Base-by-base conservation (phyloP, 2,113 vertebrate species). In the Indicator maculatus region DNA sequence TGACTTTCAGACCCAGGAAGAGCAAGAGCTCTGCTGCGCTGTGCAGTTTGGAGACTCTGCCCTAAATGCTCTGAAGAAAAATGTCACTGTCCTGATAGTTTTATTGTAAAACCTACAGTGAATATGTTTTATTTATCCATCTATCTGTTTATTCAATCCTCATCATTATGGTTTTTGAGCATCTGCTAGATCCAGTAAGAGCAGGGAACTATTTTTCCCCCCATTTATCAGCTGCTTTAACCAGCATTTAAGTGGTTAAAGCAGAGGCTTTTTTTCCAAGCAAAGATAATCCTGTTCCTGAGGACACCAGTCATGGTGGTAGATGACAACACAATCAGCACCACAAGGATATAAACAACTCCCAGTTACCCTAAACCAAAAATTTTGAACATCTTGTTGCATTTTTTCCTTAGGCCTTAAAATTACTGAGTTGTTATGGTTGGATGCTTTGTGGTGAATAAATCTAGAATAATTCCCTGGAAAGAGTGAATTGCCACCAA, bases 381-480 rank as follows among this genome's bases (percentile, higher is more conserved):
- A 58, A 60, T 95, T 93, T 94, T 94, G 11, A 97, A 96, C 96
- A 96, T 97, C 94, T 97, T 93, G 95, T 95, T 96, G 86, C 93
- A 83, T 77, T 97, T 76, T 96, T 97, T 95, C 95, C 89, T 87
- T 72, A 96, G 88, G 93, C 82, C 85, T 97, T 96, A 96, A 97
- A 97, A 96, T 97, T 97, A 96, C 84, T 60, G 86, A 96, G 74
- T 95, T 95, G 89, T 92, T 98, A 91, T 97, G 94, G 89, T 96
- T 96, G 96, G 90, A 92, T 96, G 93, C 92, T 97, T 93, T 91
- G 94, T 92, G 96, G 95, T 97, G 93, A 97, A 94, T 93, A 95
- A 96, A 97, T 96, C 89, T 88, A 88, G 74, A 96, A 85, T 85
- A 95, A 96, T 97, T 98, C 96, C 96, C 93, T 97, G 93, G 95